phyloP scores from a whole-genome alignment of 2,113 vertebrate species.

The Equus przewalskii region DNA sequence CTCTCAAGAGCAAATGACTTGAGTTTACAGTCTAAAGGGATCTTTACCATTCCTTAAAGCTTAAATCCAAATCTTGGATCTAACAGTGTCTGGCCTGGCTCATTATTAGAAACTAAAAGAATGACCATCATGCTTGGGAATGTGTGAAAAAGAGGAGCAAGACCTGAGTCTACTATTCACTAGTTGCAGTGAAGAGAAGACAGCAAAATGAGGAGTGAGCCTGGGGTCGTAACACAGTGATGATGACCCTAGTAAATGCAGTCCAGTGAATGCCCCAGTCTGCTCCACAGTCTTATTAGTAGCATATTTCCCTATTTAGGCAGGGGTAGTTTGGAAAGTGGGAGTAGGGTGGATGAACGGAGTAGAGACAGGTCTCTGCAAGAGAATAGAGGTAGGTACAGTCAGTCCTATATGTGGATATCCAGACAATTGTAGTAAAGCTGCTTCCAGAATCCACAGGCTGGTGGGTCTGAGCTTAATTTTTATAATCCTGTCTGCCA shows the following conservation, averaged over 20 bases:
- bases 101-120: background rate
- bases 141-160: background rate
- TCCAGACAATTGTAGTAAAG: background rate
- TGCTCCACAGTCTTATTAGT: background rate
- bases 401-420: background rate
- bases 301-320: background rate
- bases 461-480: background rate
- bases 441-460: background rate
- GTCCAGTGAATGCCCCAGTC: background rate
- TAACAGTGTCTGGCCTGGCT: background rate
- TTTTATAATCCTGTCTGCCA: background rate
- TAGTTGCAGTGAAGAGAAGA: background rate
- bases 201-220: background rate
- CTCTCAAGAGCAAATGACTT: background rate
- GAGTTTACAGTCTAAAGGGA: background rate
- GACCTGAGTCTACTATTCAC: background rate
- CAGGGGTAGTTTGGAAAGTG: background rate
- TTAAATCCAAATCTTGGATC: background rate
- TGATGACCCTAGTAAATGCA: background rate
- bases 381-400: background rate
- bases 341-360: no score
- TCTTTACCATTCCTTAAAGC: background rate
- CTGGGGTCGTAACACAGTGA: background rate
- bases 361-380: background rate
- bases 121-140: background rate